Base-by-base conservation (phyloP, 2,797 vertebrate genomes). In the Hippoglossus hippoglossus region DNA sequence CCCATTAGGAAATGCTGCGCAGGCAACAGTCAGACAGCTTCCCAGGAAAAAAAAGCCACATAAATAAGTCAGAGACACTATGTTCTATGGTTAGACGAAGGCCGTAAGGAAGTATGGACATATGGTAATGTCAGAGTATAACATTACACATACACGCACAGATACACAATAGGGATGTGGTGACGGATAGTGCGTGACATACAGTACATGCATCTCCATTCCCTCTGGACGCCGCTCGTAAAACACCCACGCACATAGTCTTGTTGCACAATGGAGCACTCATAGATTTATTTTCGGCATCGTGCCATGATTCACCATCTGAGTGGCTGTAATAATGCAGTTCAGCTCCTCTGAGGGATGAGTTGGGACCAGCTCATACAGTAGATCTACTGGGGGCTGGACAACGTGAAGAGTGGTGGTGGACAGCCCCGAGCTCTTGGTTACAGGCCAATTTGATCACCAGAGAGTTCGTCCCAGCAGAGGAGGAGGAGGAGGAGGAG, bases 281-380 rank as follows among this genome's bases (percentile, higher is more conserved):
- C 73, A 7, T 65, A 9, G 50, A 70, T 86, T 79, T 89, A 92
- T 89, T 91, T 90, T 85, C 74, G 72, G 79, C 80, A 75, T 9
- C 63, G 62, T 63, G 41, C 71, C 41, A 56, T 91, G 89, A 92
- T 88, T 91, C 91, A 90, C 78, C 77, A 83, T 86, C 71, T 51
- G 85, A 87, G 87, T 75, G 84, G 72, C 49, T 79, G 70, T 50
- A 83, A 82, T 67, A 71, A 87, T 87, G 72, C 81, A 19, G 62
- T 9, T 63, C 71, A 81, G 52, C 58, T 73, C 67, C 64, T 67
- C 25, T 15, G 72, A 44, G 61, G 59, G 74, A 51, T 70, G 44
- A 18, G 18, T 8, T 19, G 44, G 15, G 44, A 16, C 15, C 44
- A 19, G 44, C 44, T 46, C 44, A 8, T 46, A 80, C 61, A 71